Evolutionary conservation across 2,113 vertebrate genomes (phyloP).

Genomic region (Lepus europaeus): DNA sequence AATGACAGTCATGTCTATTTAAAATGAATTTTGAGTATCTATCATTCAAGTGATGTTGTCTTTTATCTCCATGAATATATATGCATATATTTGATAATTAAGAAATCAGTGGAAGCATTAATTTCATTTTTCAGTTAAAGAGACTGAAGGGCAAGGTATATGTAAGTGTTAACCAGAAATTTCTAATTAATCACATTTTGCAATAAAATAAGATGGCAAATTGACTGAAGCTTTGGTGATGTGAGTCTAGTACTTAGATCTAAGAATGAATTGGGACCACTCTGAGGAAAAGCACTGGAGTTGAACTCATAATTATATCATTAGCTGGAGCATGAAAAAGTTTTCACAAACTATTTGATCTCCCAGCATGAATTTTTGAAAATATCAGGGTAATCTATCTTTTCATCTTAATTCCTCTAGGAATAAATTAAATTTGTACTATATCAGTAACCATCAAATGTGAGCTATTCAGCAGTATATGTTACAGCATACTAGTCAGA

Average conservation of each 20-base stretch:
- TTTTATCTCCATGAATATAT: slow-evolving; percentile 37
- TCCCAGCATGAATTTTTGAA: slow-evolving; percentile 61
- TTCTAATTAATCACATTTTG: slow-evolving; percentile 46
- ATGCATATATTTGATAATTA: slow-evolving; percentile 55
- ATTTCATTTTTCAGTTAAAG: slow-evolving; percentile 61
- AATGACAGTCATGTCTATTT: slow-evolving; percentile 29
- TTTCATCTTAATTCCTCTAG: slow-evolving; percentile 65
- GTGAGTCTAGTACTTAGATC: neutral
- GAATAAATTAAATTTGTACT: slow-evolving; percentile 76
- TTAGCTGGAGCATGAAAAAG: neutral
- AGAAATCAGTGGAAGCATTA: slow-evolving; percentile 61
- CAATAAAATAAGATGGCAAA: slow-evolving; percentile 29
- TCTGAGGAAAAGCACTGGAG: neutral
- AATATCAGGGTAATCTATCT: slow-evolving; percentile 62
- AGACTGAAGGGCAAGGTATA: neutral
- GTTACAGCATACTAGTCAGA: slow-evolving; percentile 39
- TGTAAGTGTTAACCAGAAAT: neutral
- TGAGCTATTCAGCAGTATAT: slow-evolving; percentile 7
- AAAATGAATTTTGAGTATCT: slow-evolving; percentile 69
- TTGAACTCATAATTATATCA: slow-evolving; percentile 36
- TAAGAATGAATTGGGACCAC: neutral
- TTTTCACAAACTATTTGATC: slow-evolving; percentile 58
- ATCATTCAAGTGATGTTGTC: slow-evolving; percentile 68
- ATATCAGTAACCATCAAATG: slow-evolving; percentile 64
- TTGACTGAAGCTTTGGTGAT: neutral